A percentile compares a stretch with the other conserved stretches of the same genome.
phyloP scores from a whole-genome alignment of 2,797 vertebrate species.

The Macropodus opercularis region DNA sequence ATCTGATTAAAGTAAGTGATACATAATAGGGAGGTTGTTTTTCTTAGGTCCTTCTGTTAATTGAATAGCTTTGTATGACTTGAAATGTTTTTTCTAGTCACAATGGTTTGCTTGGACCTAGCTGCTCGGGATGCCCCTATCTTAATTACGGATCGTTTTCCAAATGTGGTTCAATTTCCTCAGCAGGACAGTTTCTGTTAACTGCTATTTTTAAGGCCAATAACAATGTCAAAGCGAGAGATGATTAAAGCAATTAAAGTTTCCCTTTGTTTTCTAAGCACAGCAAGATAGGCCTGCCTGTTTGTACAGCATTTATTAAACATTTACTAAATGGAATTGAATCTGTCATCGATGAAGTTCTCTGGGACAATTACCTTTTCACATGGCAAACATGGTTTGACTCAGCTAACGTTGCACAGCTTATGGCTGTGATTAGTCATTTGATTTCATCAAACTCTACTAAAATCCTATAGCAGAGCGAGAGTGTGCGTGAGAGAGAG shows the following conservation, averaged over 20 bases:
- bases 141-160: constrained; percentile 87
- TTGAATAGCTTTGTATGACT: constrained; percentile 85
- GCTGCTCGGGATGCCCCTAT: constrained; percentile 81
- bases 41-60: constrained; percentile 84
- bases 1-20: constrained; percentile 87
- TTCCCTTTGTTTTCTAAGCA: constrained; percentile 94
- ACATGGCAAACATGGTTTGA: constrained; percentile 89
- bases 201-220: constrained; percentile 93
- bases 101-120: constrained; percentile 76
- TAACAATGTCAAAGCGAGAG: constrained; percentile 91
- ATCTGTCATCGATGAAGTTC: constrained; percentile 96
- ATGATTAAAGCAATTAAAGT: constrained; percentile 99
- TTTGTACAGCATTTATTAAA: constrained; percentile 97
- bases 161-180: constrained; percentile 89
- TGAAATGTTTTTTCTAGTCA: constrained; percentile 83
- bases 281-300: constrained; percentile 86
- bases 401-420: constrained; percentile 83
- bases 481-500: constrained; percentile 16
- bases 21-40: constrained; percentile 84
- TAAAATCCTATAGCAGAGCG: constrained; percentile 69
- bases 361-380: constrained; percentile 91
- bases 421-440: constrained; percentile 80
- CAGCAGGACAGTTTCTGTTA: constrained; percentile 90
- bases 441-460: constrained; percentile 81
- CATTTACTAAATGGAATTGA: constrained; percentile 95